Percentiles rank a stretch among this genome's conserved stretches.
Conservation (phyloP, 2,797 vertebrate species). For the Cetoscarus ocellatus region DNA sequence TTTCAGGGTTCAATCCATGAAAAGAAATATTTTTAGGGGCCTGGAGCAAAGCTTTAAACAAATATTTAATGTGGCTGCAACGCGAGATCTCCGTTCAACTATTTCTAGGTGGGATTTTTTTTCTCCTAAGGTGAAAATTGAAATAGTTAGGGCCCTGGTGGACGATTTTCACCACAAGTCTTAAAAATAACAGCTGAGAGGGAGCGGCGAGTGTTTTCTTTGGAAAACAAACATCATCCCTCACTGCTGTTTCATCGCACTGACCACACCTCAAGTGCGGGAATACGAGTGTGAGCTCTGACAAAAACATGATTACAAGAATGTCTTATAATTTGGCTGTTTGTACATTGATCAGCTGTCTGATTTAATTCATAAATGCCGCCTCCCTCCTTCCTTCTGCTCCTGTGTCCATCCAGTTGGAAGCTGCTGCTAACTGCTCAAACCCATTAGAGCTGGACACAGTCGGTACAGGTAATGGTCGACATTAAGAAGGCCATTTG, state of each 20-base stretch:
- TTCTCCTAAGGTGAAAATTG: conserved; percentile 67
- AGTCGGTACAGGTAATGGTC: not conserved
- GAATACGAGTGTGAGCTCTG: conserved; percentile 35
- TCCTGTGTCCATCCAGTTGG: conserved; percentile 10
- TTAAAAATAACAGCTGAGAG: conserved; percentile 79
- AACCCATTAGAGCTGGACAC: not conserved
- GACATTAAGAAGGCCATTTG: not conserved
- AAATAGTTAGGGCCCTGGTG: conserved; percentile 65
- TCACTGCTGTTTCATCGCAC: conserved; percentile 66
- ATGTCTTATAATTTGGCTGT: not conserved
- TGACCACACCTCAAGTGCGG: conserved; percentile 58
- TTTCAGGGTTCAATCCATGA: conserved; percentile 46
- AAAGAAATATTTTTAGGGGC: conserved; percentile 35
- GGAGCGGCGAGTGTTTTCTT: conserved; percentile 74
- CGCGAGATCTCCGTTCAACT: conserved; percentile 55
- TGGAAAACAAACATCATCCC: conserved; percentile 80
- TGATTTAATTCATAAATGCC: conserved; percentile 24
- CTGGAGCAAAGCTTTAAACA: conserved; percentile 64
- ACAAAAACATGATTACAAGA: conserved; percentile 25
- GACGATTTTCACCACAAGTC: conserved; percentile 68
- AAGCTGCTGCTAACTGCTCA: not conserved
- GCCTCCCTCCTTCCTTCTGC: conserved; percentile 25
- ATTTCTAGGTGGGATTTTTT: conserved; percentile 73
- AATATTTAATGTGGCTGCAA: conserved; percentile 76
- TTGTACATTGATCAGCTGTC: conserved; percentile 35